Percentiles rank a stretch among this genome's conserved stretches.
These are phyloP conservation scores for Megalopta genalis DNA, from an alignment of 1,140 invertebrate species.

Conservation along the genomic window DNA sequence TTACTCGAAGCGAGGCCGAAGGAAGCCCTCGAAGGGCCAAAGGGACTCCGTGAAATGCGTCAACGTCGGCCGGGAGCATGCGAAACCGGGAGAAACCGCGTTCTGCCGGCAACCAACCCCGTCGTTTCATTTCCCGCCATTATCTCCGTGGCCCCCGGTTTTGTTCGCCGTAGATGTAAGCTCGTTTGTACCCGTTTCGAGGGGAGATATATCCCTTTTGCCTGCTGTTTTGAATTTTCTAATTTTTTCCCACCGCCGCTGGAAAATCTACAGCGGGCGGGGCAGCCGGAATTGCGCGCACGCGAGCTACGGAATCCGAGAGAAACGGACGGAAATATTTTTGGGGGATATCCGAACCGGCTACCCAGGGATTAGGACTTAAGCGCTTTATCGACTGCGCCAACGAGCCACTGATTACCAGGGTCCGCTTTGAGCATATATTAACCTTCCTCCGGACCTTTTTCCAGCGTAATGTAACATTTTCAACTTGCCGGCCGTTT, in stretches of 20 bases:
- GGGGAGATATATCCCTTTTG: too few species aligned
- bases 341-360: too few species aligned
- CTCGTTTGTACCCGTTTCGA: not conserved
- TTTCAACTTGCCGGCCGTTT: too few species aligned
- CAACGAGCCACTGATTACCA: not conserved
- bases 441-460: too few species aligned
- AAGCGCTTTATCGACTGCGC: not conserved
- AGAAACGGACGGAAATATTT: too few species aligned
- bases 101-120: not conserved
- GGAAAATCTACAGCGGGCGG: too few species aligned
- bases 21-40: not conserved
- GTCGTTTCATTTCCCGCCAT: not conserved
- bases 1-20: conserved; percentile 35
- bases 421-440: not conserved
- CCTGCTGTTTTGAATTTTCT: too few species aligned
- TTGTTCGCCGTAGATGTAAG: not conserved
- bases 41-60: not conserved
- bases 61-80: not conserved
- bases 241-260: too few species aligned
- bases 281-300: too few species aligned
- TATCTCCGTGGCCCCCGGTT: not conserved
- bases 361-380: not conserved
- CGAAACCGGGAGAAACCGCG: not conserved
- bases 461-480: too few species aligned
- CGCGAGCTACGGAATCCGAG: too few species aligned